Base-by-base conservation (phyloP, 1,140 invertebrate genomes). In the Drosophila murphyi region DNA sequence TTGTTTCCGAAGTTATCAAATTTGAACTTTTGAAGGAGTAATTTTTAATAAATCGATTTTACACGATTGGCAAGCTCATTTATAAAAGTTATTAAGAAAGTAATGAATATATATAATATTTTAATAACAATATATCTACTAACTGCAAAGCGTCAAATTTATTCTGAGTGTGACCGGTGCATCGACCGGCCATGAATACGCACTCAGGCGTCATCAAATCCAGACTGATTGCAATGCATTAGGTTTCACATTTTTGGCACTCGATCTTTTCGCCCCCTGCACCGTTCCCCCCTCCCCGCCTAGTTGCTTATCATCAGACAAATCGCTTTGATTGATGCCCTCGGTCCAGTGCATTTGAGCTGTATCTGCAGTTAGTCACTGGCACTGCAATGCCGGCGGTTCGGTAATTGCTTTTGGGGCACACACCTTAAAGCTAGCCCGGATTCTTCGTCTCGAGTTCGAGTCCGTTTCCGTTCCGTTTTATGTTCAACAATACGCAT, bases 401-500 rank as follows among this genome's bases (percentile, higher is more conserved):
- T 65, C 47, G 57, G 68, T 76, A 72, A 76, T 76, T 76, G 73
- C 73, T 76, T 76, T 76, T 72, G 73, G 69, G 68, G 43, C 59
- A 48, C 72, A 74, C 67, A 20, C 20, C 67, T 61, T 70, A 63
- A 71, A 69, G 72, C 65, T 57, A 28, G 35, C 37, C 37, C 35
- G 34, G 20, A 59, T 56, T 59, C 52, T 34, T 29, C 20, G 37
- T 20, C 12, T 7, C 29, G 48, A 54, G n/a, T 31, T 31, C 41
- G 8, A 20, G 20, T 20, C 20, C 20, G 20, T 20, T 20, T 20
- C 20, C 20, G 5, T 62, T 63, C 60, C 68, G 34, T 31, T 61
- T 61, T 20, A 35, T 51, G 63, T 69, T 57, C 52, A 82, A 87
- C 83, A 87, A 87, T 87, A 87, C 83, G 83, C 83, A 88, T 73